Evolutionary conservation across 2,113 vertebrate genomes (phyloP), one percentile per base, ranked within the genome.

Genomic region (Ammodytes marinus): DNA sequence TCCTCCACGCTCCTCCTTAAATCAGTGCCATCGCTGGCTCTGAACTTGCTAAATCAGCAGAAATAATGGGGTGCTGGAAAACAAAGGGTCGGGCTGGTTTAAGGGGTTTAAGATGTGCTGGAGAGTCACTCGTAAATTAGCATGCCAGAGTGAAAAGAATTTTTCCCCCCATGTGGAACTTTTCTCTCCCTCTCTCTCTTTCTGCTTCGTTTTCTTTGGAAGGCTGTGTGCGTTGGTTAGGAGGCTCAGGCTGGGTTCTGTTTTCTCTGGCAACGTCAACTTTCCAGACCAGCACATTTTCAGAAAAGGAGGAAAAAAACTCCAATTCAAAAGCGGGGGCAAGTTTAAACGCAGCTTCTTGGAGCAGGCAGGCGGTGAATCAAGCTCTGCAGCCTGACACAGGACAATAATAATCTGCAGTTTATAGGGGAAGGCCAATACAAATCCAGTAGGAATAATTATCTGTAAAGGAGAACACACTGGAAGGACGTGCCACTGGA

Each of bases 61-160:
- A 97, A 98, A 97, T 96, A 95, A 95, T 91, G 95, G 96, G 96
- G 95, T 94, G 94, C 93, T 95, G 94, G 95, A 95, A 97, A 97
- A 97, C 96, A 97, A 96, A 96, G 96, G 95, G 82, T 86, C 89
- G 91, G 89, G 91, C 90, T 27, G 93, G 91, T 95, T 86, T 81
- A 84, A 96, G 94, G 94, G 95, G 89, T 95, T 97, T 96, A 96
- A 96, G 93, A 97, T 95, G 95, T 96, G 96, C 97, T 96, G 96
- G 94, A 96, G 95, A 97, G 94, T 93, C 94, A 96, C 95, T 97
- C 94, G 94, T 97, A 97, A 98, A 97, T 98, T 96, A 97, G 93
- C 93, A 94, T 94, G 95, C 95, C 94, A 91, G 89, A 95, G 94
- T 90, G 96, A 94, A 91, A 93, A 95, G 92, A 87, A 95, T 95